Percentiles rank a stretch among this genome's conserved stretches.
Evolutionary conservation across 1,140 invertebrate species (phyloP).

Genomic region (Drosophila ohnishii): DNA sequence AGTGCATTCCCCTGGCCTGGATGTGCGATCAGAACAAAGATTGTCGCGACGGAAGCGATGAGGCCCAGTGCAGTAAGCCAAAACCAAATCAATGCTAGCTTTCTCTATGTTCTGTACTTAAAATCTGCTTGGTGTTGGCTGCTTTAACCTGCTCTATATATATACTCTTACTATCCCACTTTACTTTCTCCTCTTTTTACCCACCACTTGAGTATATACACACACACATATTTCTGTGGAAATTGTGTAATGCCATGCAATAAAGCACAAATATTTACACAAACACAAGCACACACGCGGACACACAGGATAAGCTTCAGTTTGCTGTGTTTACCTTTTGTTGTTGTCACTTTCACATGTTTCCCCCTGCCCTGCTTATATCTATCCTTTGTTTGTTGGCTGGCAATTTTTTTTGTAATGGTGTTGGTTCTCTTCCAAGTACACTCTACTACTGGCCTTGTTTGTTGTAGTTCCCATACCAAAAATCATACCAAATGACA

Average conservation of each 20-base stretch:
- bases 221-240: constrained; percentile 52
- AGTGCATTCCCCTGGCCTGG: constrained; percentile 95
- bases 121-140: constrained; percentile 29
- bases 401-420: constrained; percentile 64
- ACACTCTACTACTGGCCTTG: constrained; percentile 17
- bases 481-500: constrained; percentile 15
- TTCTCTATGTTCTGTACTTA: background rate
- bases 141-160: constrained; percentile 11
- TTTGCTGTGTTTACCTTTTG: constrained; percentile 30
- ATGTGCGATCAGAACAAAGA: constrained; percentile 94
- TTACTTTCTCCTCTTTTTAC: constrained; percentile 17
- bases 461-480: constrained; percentile 20
- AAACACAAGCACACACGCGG: constrained; percentile 26
- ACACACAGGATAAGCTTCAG: constrained; percentile 43
- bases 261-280: constrained; percentile 71
- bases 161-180: constrained; percentile 5
- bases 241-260: constrained; percentile 55
- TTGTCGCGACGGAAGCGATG: constrained; percentile 94
- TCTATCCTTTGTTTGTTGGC: constrained; percentile 43
- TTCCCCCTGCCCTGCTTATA: constrained; percentile 24
- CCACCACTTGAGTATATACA: constrained; percentile 32
- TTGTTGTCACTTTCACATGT: constrained; percentile 44
- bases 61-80: constrained; percentile 93
- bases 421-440: constrained; percentile 58
- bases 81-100: constrained; percentile 27